Evolutionary conservation across 2,113 vertebrate genomes (phyloP), one percentile per base, ranked within the genome.

Genomic region (Myotis brandtii): DNA sequence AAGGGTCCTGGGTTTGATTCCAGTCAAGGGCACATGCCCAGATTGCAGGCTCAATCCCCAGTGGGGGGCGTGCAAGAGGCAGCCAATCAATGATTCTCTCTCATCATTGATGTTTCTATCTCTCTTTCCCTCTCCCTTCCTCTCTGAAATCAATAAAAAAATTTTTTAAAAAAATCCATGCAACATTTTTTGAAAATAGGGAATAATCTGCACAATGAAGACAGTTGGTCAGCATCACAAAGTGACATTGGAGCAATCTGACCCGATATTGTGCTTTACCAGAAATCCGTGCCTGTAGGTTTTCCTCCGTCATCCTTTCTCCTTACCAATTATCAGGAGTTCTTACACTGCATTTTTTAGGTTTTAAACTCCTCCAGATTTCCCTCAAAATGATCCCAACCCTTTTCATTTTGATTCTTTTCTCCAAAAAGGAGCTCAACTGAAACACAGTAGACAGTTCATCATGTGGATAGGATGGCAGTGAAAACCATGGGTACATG

Each of bases 351-450:
- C 1, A 34, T 62, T 54, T 82, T 69, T 67, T n/a, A 59, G 17
- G 14, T 4, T 73, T 87, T 83, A 64, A 86, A 93, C 9, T 43
- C 13, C 7, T 23, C 13, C 14, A 75, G 17, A 20, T 84, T 88
- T 67, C n/a, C 32, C 17, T 89, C 40, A 86, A 67, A 89, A 25
- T 18, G 14, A n/a, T 52, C 48, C 16, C 21, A 50, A 37, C 8
- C 5, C 27, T 34, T 72, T 79, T 67, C 12, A n/a, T 52, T 92
- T 92, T 77, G 25, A 69, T 76, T 81, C 59, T 85, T 94, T 93
- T 54, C 30, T 69, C 27, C 11, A 66, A 70, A 34, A 94, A 73
- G 54, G 9, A 67, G 27, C 30, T 82, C 75, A 85, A 48, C 23
- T 82, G 72, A 89, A n/a, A 56, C 76, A 62, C 9, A 25, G 17